Evolutionary conservation across 2,797 vertebrate genomes (phyloP), one percentile per base, ranked within the genome.

Genomic region (Mergus octosetaceus): DNA sequence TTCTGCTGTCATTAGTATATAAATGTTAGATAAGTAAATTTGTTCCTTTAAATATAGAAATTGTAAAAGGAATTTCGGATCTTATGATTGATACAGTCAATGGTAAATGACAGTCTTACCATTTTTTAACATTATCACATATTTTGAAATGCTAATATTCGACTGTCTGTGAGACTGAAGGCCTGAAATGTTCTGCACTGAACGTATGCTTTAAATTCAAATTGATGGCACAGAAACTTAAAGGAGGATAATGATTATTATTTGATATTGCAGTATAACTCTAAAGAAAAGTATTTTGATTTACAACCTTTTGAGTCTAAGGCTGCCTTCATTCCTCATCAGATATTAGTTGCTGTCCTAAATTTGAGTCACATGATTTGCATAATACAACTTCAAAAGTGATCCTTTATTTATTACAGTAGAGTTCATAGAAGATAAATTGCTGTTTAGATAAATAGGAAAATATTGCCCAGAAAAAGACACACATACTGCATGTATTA

Each of bases 141-240:
- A 75, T 93, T 89, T 93, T 94, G 66, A 88, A 91, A 85, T 84
- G 38, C 14, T 91, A 86, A 62, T 88, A 90, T 94, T 91, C 74
- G 85, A 54, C 66, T 86, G 43, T 81, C 82, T 93, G 43, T 78
- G 60, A 75, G 49, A 65, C n/a, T 61, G 28, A 62, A 76, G 60
- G 57, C 62, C 51, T 82, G 53, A 84, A 84, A 79, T 84, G 69
- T 57, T 66, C 17, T 87, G 1, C 6, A 1, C n/a, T 81, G 70
- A 93, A 53, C 13, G 89, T 92, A 43, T n/a, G 15, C 41, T 70
- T 93, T 89, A 91, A 87, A 91, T 92, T n/a, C n/a, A 84, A 73
- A 78, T 61, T 88, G 79, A 32, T 95, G 58, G 13, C 47, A 62
- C 27, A 90, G 82, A 93, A 69, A 60, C 51, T 66, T 93, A 17